Percentiles rank a stretch among this genome's conserved stretches.
Conservation (phyloP, 2,888 invertebrate species). For the Amphipyra berbera region DNA sequence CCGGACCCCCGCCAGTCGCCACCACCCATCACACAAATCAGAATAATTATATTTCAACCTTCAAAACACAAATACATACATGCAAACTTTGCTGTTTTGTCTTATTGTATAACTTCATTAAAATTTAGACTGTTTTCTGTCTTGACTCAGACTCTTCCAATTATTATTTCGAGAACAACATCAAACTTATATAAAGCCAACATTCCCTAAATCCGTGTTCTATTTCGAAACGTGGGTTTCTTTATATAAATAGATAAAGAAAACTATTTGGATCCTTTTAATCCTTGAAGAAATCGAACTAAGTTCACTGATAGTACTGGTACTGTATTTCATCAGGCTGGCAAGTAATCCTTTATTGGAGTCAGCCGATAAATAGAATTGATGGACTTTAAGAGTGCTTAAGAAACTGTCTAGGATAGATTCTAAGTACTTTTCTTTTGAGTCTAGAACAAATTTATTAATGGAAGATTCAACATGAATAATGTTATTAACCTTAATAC, state of each 20-base stretch:
- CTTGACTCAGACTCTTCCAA: too few species aligned
- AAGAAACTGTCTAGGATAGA: conserved; percentile 17
- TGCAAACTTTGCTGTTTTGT: too few species aligned
- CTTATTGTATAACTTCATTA: too few species aligned
- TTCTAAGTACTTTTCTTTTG: conserved; percentile 11
- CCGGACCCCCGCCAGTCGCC: too few species aligned
- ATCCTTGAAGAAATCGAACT: conserved; percentile 21
- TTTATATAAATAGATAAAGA: conserved; percentile 12
- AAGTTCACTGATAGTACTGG: conserved; percentile 26
- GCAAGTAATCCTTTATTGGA: conserved; percentile 43
- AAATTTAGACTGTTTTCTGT: too few species aligned
- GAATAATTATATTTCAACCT: too few species aligned
- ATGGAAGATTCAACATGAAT: background rate
- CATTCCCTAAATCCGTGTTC: too few species aligned
- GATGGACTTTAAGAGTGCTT: conserved; percentile 38
- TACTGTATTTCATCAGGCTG: conserved; percentile 37
- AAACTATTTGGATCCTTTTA: conserved; percentile 15
- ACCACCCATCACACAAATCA: too few species aligned
- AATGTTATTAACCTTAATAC: too few species aligned
- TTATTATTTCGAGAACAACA: too few species aligned
- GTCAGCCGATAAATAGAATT: conserved; percentile 43
- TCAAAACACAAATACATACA: too few species aligned
- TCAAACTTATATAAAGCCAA: too few species aligned
- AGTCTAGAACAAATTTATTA: background rate
- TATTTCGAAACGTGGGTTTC: background rate